These are phyloP conservation scores for Hypolimnas misippus DNA, from an alignment of 2,888 invertebrate genomes.

Conservation along the genomic window DNA sequence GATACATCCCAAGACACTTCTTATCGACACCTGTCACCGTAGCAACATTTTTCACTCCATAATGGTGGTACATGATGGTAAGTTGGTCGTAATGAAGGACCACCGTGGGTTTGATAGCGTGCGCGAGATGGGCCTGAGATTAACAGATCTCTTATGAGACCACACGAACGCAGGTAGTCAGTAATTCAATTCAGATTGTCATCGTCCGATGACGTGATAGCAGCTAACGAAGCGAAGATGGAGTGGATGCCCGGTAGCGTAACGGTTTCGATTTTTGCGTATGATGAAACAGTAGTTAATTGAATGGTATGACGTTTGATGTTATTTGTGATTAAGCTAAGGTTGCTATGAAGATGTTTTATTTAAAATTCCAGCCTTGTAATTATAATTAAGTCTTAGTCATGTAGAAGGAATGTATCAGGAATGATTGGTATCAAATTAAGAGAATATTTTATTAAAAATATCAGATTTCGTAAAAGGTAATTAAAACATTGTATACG, in stretches of 20 bases:
- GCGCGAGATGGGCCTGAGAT: slow-evolving; percentile 76
- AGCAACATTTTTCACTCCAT: slow-evolving; percentile 77
- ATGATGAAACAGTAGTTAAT: slow-evolving; percentile 25
- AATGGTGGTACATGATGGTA: slow-evolving; percentile 67
- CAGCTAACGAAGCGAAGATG: slow-evolving; percentile 78
- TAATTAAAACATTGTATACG: too few relatives aligned
- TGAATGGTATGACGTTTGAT: slow-evolving; percentile 3
- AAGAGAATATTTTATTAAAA: too few relatives aligned
- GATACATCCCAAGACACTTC: slow-evolving; percentile 39
- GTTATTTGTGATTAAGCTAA: slow-evolving; percentile 3
- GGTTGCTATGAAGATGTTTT: not conserved
- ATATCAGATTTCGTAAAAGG: too few relatives aligned
- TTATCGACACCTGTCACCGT: slow-evolving; percentile 80
- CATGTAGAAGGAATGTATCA: not conserved
- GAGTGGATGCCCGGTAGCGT: slow-evolving; percentile 68
- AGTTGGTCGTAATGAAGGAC: slow-evolving; percentile 78
- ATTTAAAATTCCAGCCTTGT: not conserved
- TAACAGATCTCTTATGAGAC: slow-evolving; percentile 75
- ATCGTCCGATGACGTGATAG: slow-evolving; percentile 80
- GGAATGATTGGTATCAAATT: too few relatives aligned
- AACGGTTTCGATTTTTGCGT: slow-evolving; percentile 55
- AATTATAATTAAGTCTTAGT: not conserved
- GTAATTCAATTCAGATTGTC: slow-evolving; percentile 83
- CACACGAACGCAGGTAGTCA: slow-evolving; percentile 81
- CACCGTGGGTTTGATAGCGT: slow-evolving; percentile 74